Percentiles rank a stretch among this genome's conserved stretches.
phyloP scores from a whole-genome alignment of 1,140 invertebrate genomes.

The Pachypsylla venusta region DNA sequence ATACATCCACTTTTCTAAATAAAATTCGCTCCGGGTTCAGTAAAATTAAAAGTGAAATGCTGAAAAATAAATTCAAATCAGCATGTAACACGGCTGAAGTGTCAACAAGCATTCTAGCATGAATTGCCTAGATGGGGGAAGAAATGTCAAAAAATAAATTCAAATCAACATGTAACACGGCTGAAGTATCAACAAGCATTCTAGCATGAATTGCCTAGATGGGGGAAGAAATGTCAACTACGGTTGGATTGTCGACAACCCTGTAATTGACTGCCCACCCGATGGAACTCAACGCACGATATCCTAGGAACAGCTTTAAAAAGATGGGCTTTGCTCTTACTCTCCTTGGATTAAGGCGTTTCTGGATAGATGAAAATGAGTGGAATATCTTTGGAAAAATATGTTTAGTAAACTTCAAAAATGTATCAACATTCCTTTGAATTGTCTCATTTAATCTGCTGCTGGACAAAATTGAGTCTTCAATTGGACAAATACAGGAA shows the following conservation, averaged over 20 bases:
- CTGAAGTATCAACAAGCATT: slow-evolving; percentile 10
- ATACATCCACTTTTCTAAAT: too few species aligned
- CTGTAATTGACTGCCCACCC: slow-evolving; percentile 14
- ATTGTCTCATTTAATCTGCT: slow-evolving; percentile 12
- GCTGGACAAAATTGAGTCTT: neutral
- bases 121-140: neutral
- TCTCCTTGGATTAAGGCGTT: neutral
- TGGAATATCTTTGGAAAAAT: neutral
- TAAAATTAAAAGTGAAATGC: slow-evolving; percentile 16
- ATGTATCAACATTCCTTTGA: neutral
- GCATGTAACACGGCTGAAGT: slow-evolving; percentile 12
- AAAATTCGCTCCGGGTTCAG: slow-evolving; percentile 14
- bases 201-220: neutral
- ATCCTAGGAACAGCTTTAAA: slow-evolving; percentile 13
- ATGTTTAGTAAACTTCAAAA: neutral
- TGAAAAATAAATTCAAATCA: slow-evolving; percentile 12
- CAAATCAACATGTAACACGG: slow-evolving; percentile 9
- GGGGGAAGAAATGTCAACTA: neutral
- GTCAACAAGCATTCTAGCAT: slow-evolving; percentile 10
- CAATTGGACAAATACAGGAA: too few species aligned
- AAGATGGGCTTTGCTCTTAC: slow-evolving; percentile 11
- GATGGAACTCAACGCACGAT: slow-evolving; percentile 18
- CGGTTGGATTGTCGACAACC: neutral
- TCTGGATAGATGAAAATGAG: neutral
- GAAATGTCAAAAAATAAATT: slow-evolving; percentile 13